phyloP scores from a whole-genome alignment of 2,888 invertebrate species.

The Cataglyphis albicans region DNA sequence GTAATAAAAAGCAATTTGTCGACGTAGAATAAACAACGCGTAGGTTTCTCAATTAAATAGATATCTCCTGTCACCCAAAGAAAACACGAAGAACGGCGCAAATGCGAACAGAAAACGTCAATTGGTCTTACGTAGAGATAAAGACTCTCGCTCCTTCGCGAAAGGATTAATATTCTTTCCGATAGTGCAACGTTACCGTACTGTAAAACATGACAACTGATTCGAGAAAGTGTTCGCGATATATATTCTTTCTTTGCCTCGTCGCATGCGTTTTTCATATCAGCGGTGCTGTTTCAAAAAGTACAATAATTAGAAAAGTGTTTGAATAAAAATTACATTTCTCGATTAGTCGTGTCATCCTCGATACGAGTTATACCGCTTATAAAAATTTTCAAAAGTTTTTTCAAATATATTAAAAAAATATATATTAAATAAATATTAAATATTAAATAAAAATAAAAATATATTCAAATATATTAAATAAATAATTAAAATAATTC shows the following conservation, averaged over 20 bases:
- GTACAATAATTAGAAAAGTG: constrained; percentile 3
- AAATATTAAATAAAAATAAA: too few species aligned
- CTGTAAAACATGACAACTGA: neutral
- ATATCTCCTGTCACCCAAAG: neutral
- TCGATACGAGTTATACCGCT: neutral
- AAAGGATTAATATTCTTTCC: constrained; percentile 17
- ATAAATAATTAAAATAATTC: neutral
- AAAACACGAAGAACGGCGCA: constrained; percentile 24
- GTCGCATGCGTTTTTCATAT: neutral
- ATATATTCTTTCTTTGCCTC: neutral
- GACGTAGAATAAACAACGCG: constrained; percentile 11
- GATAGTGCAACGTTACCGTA: neutral
- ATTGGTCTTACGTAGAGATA: neutral
- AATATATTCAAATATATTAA: too few species aligned
- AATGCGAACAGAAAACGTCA: neutral
- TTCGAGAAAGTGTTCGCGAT: neutral
- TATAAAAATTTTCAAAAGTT: neutral
- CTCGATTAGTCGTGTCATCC: neutral
- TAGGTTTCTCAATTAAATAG: constrained; percentile 30
- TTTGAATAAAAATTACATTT: neutral
- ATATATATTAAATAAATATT: too few species aligned
- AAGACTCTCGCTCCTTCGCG: neutral
- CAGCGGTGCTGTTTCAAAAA: neutral
- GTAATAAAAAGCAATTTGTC: constrained; percentile 13
- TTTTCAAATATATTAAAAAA: too few species aligned